phyloP scores from a whole-genome alignment of 2,797 vertebrate species.

The Gadopsis marmoratus region DNA sequence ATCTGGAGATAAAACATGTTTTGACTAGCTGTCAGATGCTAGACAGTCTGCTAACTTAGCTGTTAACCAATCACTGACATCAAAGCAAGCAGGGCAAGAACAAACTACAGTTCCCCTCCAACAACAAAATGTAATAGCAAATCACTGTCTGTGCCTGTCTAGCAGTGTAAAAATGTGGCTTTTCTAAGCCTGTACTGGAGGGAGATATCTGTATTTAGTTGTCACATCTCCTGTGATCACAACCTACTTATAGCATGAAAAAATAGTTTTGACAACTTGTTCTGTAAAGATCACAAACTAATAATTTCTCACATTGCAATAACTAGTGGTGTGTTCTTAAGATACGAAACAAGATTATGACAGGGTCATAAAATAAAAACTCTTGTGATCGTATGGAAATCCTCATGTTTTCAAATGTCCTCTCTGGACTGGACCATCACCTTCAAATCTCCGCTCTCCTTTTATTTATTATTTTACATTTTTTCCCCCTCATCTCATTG shows the following conservation, averaged over 20 bases:
- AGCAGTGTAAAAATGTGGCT: background rate
- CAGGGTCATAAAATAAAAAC: background rate
- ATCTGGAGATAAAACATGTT: background rate
- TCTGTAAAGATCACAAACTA: background rate
- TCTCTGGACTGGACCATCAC: background rate
- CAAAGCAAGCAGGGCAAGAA: conserved; percentile 4
- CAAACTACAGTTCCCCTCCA: background rate
- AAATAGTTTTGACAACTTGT: conserved; percentile 1
- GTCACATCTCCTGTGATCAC: conserved; percentile 1
- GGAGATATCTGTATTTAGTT: background rate
- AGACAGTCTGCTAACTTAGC: background rate
- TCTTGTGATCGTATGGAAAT: background rate
- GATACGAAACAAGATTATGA: background rate
- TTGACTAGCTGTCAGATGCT: background rate
- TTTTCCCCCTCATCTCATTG: background rate
- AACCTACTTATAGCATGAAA: background rate
- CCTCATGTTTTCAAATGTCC: background rate
- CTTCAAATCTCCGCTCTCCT: background rate
- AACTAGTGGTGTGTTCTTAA: background rate
- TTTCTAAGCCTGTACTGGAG: background rate
- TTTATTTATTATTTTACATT: conserved; percentile 1
- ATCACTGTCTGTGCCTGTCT: background rate
- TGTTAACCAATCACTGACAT: background rate
- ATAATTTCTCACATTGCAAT: conserved; percentile 3
- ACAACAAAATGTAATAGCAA: background rate